Evolutionary conservation across 2,888 invertebrate genomes (phyloP).

Genomic region (Psylliodes chrysocephalus): DNA sequence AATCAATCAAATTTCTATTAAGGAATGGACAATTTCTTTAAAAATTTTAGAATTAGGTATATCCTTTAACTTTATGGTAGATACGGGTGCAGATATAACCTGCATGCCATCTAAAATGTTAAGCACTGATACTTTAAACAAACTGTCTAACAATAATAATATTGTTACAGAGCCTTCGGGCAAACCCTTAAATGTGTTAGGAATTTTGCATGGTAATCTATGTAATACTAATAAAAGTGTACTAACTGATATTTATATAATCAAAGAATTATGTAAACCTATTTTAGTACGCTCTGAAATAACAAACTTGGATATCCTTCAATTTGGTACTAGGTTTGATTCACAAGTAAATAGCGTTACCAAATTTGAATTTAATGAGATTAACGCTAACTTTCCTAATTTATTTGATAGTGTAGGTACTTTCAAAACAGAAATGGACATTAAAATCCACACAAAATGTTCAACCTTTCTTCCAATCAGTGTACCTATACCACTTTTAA

Average conservation of each 20-base stretch:
- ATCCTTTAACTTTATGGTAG: conserved; percentile 16
- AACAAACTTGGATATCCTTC: too few relatives aligned
- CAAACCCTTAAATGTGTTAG: not conserved
- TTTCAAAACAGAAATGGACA: conserved; percentile 35
- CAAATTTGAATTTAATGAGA: too few relatives aligned
- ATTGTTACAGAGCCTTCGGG: conserved; percentile 32
- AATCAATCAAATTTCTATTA: too few relatives aligned
- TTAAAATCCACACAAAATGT: conserved; percentile 28
- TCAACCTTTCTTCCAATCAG: conserved; percentile 33
- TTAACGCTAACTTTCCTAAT: conserved; percentile 19
- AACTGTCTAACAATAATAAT: not conserved
- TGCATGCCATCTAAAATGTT: conserved; percentile 9
- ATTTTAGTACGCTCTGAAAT: conserved; percentile 15
- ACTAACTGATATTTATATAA: conserved; percentile 23
- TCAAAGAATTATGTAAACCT: conserved; percentile 11
- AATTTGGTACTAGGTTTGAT: not conserved
- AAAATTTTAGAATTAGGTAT: conserved; percentile 16
- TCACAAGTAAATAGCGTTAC: not conserved
- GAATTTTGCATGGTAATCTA: too few relatives aligned
- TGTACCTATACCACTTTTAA: conserved; percentile 45
- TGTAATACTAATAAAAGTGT: conserved; percentile 5
- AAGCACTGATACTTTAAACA: conserved; percentile 5
- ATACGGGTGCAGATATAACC: conserved; percentile 21
- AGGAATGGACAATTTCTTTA: not conserved
- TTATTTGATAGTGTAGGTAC: conserved; percentile 30